Evolutionary conservation across 1,140 invertebrate species (phyloP), one percentile per base, ranked within the genome.

Genomic region (Drosophila asahinai): DNA sequence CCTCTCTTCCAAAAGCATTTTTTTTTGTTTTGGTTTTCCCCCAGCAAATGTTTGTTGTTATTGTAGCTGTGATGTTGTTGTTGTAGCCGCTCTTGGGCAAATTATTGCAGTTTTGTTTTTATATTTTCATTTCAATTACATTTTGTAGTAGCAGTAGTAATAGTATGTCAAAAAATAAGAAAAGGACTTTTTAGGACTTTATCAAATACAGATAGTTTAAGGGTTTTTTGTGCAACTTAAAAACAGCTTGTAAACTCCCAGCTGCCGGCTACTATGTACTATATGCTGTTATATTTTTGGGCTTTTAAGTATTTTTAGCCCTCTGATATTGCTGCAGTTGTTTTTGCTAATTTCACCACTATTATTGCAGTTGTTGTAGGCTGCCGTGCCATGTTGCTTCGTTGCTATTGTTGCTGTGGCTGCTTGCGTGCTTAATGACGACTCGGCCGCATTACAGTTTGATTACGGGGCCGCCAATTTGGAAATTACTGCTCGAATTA

Each of bases 401-500:
- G 57, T n/a, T 63, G 66, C 14, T 59, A 67, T 33, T 30, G 27
- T 30, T 12, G 15, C 19, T 83, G 33, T 52, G 71, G 55, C 47
- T 84, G 82, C 72, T 87, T 83, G 84, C 83, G 83, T 87, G 83
- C 84, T 81, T 82, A 83, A 78, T 74, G 73, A 52, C 62, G 70
- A 87, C 61, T 80, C 83, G 84, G 80, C 84, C 84, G 84, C 77
- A 87, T 87, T 89, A 87, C 84, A 83, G 80, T 87, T 73, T 87
- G 84, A 87, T 87, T 87, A 87, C 74, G 59, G 76, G 25, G 84
- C 64, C 64, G 72, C 43, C 77, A 89, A 87, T 89, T 83, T 87
- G 80, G 68, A 83, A 87, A 87, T 87, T 83, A 87, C 80, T 87
- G 80, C 80, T 86, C 80, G 78, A 86, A 83, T 86, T 86, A 87